These are phyloP conservation scores for Ips nitidus DNA, from an alignment of 1,140 invertebrate genomes.

Conservation along the genomic window DNA sequence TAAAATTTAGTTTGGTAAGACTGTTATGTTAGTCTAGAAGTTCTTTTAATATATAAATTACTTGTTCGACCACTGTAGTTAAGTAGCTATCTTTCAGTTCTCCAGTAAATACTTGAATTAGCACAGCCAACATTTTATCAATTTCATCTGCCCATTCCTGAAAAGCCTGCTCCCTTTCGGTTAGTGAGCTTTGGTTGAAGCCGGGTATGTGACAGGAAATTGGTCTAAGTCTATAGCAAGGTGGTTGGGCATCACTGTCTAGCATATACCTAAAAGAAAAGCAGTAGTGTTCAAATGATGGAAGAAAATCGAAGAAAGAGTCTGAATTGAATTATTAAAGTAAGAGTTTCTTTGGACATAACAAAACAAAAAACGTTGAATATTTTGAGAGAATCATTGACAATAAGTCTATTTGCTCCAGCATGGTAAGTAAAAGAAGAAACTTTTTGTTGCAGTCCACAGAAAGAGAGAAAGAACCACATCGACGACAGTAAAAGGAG, in stretches of 20 bases:
- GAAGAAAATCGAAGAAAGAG: background rate
- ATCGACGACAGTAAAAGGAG: no score
- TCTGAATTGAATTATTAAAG: no score
- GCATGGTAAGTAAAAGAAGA: no score
- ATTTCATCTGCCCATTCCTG: constrained; percentile 62
- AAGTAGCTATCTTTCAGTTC: constrained; percentile 77
- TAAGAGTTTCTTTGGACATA: no score
- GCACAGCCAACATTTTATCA: constrained; percentile 64
- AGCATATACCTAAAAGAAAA: constrained; percentile 50
- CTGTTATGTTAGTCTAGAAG: background rate
- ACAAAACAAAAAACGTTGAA: no score
- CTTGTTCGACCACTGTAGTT: constrained; percentile 77
- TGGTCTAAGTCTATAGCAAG: constrained; percentile 72
- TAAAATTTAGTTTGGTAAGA: constrained; percentile 9
- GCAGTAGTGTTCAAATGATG: background rate
- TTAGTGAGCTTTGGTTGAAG: constrained; percentile 53
- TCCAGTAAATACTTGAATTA: constrained; percentile 69
- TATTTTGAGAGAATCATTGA: no score
- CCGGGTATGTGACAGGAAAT: constrained; percentile 60
- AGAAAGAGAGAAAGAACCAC: no score
- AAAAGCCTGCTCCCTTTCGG: constrained; percentile 54
- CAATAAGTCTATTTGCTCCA: no score
- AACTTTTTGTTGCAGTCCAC: no score
- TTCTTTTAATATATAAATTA: constrained; percentile 43
- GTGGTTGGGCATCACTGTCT: constrained; percentile 62